Evolutionary conservation across 2,888 invertebrate genomes (phyloP), one percentile per base, ranked within the genome.

Genomic region (Brenthis hecate): DNA sequence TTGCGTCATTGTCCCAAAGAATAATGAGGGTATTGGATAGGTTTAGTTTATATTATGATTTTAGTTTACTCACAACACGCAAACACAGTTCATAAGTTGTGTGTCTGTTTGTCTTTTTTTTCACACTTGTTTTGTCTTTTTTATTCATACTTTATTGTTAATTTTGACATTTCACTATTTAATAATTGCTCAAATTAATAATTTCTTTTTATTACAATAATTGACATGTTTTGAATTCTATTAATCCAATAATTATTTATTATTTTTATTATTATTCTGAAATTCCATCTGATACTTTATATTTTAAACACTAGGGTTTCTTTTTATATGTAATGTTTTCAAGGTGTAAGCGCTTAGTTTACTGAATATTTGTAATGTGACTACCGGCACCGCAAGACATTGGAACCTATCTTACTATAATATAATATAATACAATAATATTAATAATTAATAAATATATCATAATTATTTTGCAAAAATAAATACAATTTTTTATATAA

Each of bases 1-100:
- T 51, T 83, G 82, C 84, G 83, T 82, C 81, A 79, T 85, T 84
- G 85, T 87, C 86, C 91, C 91, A 91, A 91, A 91, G 91, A 91
- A 78, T 84, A 81, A 77, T 79, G 80, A 81, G 79, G 85, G 82
- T 80, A 84, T 87, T 84, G 83, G 84, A 81, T 88, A 89, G 85
- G 75, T 83, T 73, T 78, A 72, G 65, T 66, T 76, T 73, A 71
- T 55, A 32, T 70, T 71, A 63, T 67, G 56, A 14, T 50, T 1
- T 50, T 47, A 13, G 43, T 19, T 47, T 47, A 13, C 23, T 57
- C 3, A 14, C 47, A 16, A 19, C 19, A 19, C 19, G 19, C 16
- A 58, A n/a, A n/a, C n/a, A n/a, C 50, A 60, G 50, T 60, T 60
- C 16, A 11, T 28, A 16, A n/a, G 28, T 50, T 50, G 1, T 50